Evolutionary conservation across 2,113 vertebrate genomes (phyloP), one percentile per base, ranked within the genome.

Genomic region (Perca fluviatilis): DNA sequence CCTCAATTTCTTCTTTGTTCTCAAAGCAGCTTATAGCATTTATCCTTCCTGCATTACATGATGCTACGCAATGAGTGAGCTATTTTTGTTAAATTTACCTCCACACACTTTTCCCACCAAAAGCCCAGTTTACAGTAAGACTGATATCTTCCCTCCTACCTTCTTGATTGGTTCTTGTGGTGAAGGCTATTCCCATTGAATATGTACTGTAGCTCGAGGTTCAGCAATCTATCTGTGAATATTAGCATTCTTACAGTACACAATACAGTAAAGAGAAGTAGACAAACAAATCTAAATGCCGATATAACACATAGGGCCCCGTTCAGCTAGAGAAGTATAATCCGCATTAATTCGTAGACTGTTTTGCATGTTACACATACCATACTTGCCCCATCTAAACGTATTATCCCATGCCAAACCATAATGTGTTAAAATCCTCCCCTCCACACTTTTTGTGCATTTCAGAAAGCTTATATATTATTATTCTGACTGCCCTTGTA

Each of bases 361-460:
- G 58, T 75, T 76, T 84, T 82, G 47, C 49, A 74, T 86, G 80
- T 77, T 67, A 71, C 60, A 80, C 66, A 65, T 46, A 8, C 0
- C 18, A 27, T 33, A 64, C 61, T 76, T 61, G 10, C 13, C 15
- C 64, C 30, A 67, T 67, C 60, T 68, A 13, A 84, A 67, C 25
- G 0, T 33, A 30, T 65, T 54, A 6, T 43, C 47, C 19, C 68
- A 13, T 46, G 7, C 46, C n/a, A 69, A 56, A 65, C 25, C 57
- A 7, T 30, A 12, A 70, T 23, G 51, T 74, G n/a, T 62, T 73
- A 27, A 79, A 83, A 64, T 80, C 64, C 68, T 66, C 75, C 58
- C 19, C 27, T 43, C 40, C 40, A 43, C 40, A 43, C 40, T 43
- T 43, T 85, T 61, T 66, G 14, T 50, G 51, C 23, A 53, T 75